A percentile compares a stretch with the other conserved stretches of the same genome.
phyloP scores from a whole-genome alignment of 2,888 invertebrate genomes.

The Drosophila recens region DNA sequence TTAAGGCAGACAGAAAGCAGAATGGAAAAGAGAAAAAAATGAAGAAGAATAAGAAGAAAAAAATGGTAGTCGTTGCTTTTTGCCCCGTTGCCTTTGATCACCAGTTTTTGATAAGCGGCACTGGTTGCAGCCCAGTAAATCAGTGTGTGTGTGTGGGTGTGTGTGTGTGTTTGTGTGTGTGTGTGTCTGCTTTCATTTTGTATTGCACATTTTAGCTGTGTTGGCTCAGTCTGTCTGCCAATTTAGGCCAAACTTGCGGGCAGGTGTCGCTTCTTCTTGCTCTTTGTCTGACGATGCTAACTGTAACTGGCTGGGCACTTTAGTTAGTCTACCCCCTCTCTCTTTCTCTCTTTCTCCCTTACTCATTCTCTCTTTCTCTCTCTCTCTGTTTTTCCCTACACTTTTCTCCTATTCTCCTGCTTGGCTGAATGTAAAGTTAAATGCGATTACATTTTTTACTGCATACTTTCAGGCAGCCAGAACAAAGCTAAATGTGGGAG shows the following conservation, averaged over 20 bases:
- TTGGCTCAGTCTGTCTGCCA: conserved; percentile 29
- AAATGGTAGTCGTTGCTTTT: conserved; percentile 51
- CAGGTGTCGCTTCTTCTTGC: conserved; percentile 43
- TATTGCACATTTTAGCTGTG: conserved; percentile 48
- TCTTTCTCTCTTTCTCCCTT: background rate
- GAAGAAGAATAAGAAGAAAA: conserved; percentile 14
- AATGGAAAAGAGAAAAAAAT: background rate
- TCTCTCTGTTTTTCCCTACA: background rate
- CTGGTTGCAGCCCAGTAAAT: conserved; percentile 46
- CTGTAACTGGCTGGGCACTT: conserved; percentile 26
- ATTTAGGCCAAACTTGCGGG: conserved; percentile 63
- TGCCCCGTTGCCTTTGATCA: conserved; percentile 62
- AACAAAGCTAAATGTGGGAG: conserved; percentile 1
- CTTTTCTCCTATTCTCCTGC: background rate
- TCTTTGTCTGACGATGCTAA: conserved; percentile 33
- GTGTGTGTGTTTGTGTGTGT: conserved; percentile 8
- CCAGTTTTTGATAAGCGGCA: conserved; percentile 66
- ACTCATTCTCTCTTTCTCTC: background rate
- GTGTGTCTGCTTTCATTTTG: conserved; percentile 45
- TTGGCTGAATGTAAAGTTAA: conserved; percentile 52
- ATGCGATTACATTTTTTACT: conserved; percentile 72
- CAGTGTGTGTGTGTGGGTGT: conserved; percentile 18
- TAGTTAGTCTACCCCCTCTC: conserved; percentile 13
- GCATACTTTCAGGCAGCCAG: conserved; percentile 65
- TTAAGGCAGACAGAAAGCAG: background rate